Base-by-base conservation (phyloP, 35 echinoderm and acorn worm genomes). In the Lytechinus pictus region DNA sequence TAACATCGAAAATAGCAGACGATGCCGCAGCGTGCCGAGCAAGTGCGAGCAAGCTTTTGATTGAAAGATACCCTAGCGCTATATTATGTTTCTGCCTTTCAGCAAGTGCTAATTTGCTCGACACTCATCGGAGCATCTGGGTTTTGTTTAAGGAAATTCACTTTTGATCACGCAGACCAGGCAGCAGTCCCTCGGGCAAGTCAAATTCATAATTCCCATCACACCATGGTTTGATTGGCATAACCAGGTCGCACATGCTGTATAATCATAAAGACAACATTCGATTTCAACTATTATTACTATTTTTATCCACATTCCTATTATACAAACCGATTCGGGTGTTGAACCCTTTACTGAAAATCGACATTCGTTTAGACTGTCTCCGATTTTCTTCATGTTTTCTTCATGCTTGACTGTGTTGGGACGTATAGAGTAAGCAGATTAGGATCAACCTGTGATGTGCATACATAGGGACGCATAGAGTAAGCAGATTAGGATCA, bases 91-190 rank as follows among this genome's bases (percentile, higher is more conserved):
- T 14, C 66, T 24, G 66, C 66, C 66, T 79, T 79, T 79, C 66
- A 79, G 66, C 66, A 79, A 79, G 66, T 79, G 66, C 66, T 79
- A 79, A 79, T 79, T 79, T 79, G 66, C 66, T 79, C 66, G 66
- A 24, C 66, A 79, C 66, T 79, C 66, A 79, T 79, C 66, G 66
- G 19, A 24, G 19, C 66, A 79, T 79, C 66, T 79, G 66, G 19
- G 66, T 16, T 79, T 79, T 79, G 66, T 79, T 79, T 79, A 7
- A 79, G 66, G 33, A 44, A 79, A 16, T 79, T 79, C 66, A 24
- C 66, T 79, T 79, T 79, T 79, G 66, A 79, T n/a, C 66, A 79
- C 19, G 66, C 66, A 79, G 66, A 24, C 66, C 66, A 79, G 66
- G 66, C 66, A 79, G 66, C 19, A 1, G 19, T 79, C 66, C 66